These are phyloP conservation scores for Rhyacichthys aspro DNA, from an alignment of 2,797 vertebrate species.

Conservation along the genomic window DNA sequence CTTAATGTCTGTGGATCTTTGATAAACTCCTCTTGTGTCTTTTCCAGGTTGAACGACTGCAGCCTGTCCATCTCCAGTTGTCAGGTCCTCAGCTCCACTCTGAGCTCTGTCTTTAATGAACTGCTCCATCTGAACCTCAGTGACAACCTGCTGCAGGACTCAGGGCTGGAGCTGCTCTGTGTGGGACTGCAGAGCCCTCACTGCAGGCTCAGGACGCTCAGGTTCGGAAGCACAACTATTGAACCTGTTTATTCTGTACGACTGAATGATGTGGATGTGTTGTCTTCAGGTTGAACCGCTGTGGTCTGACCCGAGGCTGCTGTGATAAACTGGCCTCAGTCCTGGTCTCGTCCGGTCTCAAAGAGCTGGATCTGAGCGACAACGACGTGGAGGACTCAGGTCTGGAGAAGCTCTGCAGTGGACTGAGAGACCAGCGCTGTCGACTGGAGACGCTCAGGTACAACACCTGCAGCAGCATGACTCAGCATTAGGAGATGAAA, in stretches of 20 bases:
- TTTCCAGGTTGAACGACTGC: constrained; percentile 25
- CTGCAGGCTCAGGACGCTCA: constrained; percentile 17
- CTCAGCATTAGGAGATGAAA: no score
- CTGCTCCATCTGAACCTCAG: constrained; percentile 17
- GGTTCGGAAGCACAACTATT: constrained; percentile 1
- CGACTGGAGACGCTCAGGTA: constrained; percentile 32
- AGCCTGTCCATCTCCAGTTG: constrained; percentile 13
- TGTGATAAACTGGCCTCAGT: constrained; percentile 16
- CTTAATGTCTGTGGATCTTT: no score
- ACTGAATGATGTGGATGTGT: no score
- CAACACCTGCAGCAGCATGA: neutral
- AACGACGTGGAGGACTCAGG: constrained; percentile 24
- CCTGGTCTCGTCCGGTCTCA: constrained; percentile 19
- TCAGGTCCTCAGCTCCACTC: neutral
- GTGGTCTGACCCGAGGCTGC: constrained; percentile 15
- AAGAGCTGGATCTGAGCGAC: constrained; percentile 29
- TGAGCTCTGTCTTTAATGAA: constrained; percentile 6
- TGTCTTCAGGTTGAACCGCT: constrained; percentile 26
- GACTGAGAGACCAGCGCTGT: constrained; percentile 11
- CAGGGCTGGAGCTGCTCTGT: constrained; percentile 13
- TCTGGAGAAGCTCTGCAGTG: constrained; percentile 17
- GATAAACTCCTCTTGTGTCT: neutral
- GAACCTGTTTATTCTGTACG: no score
- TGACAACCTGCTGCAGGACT: constrained; percentile 24
- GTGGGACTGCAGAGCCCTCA: neutral